Evolutionary conservation across 2,888 invertebrate genomes (phyloP).

Genomic region (Oligia fasciuncula): DNA sequence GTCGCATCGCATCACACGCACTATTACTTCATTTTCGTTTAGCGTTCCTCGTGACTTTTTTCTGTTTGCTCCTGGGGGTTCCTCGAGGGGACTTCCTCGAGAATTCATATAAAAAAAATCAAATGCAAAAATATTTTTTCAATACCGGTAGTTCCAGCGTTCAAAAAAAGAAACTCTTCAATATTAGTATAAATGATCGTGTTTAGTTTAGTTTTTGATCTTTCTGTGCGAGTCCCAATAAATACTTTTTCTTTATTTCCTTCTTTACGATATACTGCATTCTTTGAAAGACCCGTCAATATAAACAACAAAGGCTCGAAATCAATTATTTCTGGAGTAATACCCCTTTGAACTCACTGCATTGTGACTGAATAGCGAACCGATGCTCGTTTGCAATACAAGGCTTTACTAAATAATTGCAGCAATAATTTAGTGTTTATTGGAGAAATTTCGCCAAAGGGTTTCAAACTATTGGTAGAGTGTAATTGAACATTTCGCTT

Average conservation of each 20-base stretch:
- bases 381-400: slow-evolving; percentile 31
- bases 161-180: too few relatives aligned
- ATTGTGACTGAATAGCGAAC: slow-evolving; percentile 8
- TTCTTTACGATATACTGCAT: neutral
- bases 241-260: neutral
- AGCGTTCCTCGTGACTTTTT: too few relatives aligned
- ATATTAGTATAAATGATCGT: too few relatives aligned
- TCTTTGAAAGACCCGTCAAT: neutral
- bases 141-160: too few relatives aligned
- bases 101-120: too few relatives aligned
- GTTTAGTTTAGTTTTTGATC: neutral
- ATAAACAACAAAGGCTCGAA: too few relatives aligned
- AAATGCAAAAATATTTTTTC: too few relatives aligned
- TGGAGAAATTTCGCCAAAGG: slow-evolving; percentile 51
- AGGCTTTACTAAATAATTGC: slow-evolving; percentile 39
- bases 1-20: too few relatives aligned
- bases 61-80: too few relatives aligned
- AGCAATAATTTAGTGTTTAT: slow-evolving; percentile 52
- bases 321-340: slow-evolving; percentile 5
- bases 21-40: too few relatives aligned
- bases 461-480: slow-evolving; percentile 43
- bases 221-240: neutral
- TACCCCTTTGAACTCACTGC: neutral
- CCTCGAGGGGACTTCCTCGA: too few relatives aligned
- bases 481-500: slow-evolving; percentile 37